Evolutionary conservation across 2,888 invertebrate genomes (phyloP).

Genomic region (Synergus itoensis): DNA sequence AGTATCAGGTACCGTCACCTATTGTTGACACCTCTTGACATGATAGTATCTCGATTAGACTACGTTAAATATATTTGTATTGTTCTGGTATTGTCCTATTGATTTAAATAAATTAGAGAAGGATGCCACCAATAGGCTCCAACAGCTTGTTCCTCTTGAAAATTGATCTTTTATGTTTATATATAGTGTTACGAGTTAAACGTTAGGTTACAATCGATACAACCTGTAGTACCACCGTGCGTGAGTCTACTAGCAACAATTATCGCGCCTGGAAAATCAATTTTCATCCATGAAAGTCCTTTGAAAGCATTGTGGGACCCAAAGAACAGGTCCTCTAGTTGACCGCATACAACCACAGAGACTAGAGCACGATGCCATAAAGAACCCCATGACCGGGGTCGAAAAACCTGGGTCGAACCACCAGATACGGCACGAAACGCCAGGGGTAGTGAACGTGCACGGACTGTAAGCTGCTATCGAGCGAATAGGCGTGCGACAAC

Average conservation of each 20-base stretch:
- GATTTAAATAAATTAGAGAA: too few relatives aligned
- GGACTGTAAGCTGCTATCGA: constrained; percentile 77
- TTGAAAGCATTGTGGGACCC: background rate
- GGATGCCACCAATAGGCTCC: background rate
- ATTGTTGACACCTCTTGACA: too few relatives aligned
- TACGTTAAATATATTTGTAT: too few relatives aligned
- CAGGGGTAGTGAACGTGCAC: constrained; percentile 69
- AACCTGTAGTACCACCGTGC: constrained; percentile 60
- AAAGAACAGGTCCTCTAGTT: constrained; percentile 44
- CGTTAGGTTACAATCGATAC: constrained; percentile 73
- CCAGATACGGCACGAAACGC: constrained; percentile 59
- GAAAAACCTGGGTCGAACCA: constrained; percentile 56
- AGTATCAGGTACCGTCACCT: too few relatives aligned
- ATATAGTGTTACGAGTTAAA: constrained; percentile 40
- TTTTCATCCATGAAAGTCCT: constrained; percentile 56
- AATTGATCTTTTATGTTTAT: background rate
- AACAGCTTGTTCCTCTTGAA: background rate
- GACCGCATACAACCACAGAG: background rate
- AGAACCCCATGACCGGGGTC: constrained; percentile 54
- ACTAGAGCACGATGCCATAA: constrained; percentile 46
- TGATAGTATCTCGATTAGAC: too few relatives aligned
- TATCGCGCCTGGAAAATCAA: constrained; percentile 72
- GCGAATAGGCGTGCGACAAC: constrained; percentile 75
- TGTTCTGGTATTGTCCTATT: too few relatives aligned
- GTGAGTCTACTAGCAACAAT: constrained; percentile 63